Percentiles rank a stretch among this genome's conserved stretches.
Conservation (phyloP, 2,888 invertebrate species). For the Lochmaea crataegi region DNA sequence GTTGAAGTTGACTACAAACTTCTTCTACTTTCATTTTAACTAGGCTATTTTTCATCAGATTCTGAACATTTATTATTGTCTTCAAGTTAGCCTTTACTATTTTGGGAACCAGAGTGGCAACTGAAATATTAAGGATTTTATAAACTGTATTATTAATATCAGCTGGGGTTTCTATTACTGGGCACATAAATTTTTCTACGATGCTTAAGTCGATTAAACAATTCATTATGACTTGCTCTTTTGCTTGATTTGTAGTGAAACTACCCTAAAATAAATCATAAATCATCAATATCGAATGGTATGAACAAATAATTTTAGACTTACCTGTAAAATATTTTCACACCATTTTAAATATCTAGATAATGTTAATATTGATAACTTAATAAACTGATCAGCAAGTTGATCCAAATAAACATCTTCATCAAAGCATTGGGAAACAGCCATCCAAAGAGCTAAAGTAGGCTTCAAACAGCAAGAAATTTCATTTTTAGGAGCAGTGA, state of each 20-base stretch:
- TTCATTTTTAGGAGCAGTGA: slow-evolving; percentile 54
- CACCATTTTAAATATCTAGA: slow-evolving; percentile 85
- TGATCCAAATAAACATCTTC: slow-evolving; percentile 83
- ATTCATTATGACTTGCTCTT: slow-evolving; percentile 55
- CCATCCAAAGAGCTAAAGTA: slow-evolving; percentile 66
- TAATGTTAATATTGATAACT: slow-evolving; percentile 85
- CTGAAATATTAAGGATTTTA: slow-evolving; percentile 52
- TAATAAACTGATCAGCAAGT: slow-evolving; percentile 87
- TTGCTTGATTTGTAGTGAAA: slow-evolving; percentile 39
- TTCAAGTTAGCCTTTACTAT: slow-evolving; percentile 53
- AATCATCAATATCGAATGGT: not conserved
- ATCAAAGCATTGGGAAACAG: slow-evolving; percentile 74
- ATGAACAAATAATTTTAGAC: slow-evolving; percentile 1
- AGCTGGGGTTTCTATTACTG: slow-evolving; percentile 36
- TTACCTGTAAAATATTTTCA: slow-evolving; percentile 51
- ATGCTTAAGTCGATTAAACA: slow-evolving; percentile 55
- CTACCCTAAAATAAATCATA: slow-evolving; percentile 32
- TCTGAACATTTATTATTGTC: slow-evolving; percentile 46
- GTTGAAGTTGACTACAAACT: slow-evolving; percentile 74
- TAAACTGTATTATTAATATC: slow-evolving; percentile 53
- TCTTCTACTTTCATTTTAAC: slow-evolving; percentile 58
- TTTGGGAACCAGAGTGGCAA: slow-evolving; percentile 51
- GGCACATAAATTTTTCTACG: slow-evolving; percentile 49
- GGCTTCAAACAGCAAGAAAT: slow-evolving; percentile 65
- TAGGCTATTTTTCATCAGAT: slow-evolving; percentile 52